phyloP scores from a whole-genome alignment of 2,797 vertebrate species.

The Dendrocincla tyrannina region DNA sequence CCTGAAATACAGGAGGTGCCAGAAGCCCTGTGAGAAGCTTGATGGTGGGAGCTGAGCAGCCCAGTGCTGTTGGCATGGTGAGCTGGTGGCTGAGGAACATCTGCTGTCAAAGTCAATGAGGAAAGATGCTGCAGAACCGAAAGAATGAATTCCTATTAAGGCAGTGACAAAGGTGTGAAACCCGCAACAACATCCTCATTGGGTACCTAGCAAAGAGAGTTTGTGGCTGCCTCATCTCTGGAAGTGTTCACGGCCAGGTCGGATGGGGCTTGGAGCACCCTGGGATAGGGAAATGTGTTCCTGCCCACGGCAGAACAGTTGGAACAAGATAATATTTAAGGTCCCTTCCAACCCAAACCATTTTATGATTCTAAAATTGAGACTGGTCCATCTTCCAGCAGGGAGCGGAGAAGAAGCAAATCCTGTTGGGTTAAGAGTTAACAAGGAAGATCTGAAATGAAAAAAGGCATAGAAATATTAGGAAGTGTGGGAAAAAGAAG shows the following conservation, averaged over 20 bases:
- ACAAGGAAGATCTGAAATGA: neutral
- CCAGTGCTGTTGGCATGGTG: neutral
- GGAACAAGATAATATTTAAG: neutral
- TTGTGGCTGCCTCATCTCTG: neutral
- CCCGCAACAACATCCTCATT: no score
- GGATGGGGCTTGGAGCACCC: neutral
- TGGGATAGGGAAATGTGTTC: neutral
- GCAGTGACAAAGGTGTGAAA: neutral
- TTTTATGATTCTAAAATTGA: neutral
- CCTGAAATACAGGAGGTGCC: neutral
- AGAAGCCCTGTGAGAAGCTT: neutral
- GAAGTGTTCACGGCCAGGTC: neutral
- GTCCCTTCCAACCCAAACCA: neutral
- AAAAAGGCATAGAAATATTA: neutral
- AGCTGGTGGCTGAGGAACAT: neutral
- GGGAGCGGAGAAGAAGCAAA: neutral
- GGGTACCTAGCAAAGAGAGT: neutral
- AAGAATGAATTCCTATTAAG: neutral
- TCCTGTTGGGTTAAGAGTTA: neutral
- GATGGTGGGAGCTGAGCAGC: neutral
- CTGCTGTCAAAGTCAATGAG: rapidly evolving
- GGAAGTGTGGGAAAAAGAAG: neutral
- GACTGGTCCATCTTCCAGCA: neutral
- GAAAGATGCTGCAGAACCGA: neutral
- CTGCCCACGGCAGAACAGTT: neutral